Conservation (phyloP, 2,113 vertebrate species). For the Arothron firmamentum region DNA sequence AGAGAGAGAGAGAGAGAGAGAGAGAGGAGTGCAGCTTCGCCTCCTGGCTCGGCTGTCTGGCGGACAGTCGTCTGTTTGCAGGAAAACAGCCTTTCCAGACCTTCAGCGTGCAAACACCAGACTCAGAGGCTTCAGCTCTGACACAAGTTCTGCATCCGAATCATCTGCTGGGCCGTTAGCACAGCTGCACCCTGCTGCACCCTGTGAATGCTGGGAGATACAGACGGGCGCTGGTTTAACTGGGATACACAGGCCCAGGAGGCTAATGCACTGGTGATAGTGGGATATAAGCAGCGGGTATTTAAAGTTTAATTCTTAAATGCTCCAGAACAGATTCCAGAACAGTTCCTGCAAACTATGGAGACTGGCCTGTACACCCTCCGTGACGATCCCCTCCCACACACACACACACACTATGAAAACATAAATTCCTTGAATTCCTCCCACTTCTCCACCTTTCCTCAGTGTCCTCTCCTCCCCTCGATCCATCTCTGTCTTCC, state of each 20-base stretch:
- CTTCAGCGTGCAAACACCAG: slow-evolving; percentile 41
- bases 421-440: slow-evolving; percentile 66
- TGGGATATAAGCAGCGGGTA: too few species aligned
- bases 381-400: slow-evolving; percentile 4
- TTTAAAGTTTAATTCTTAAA: slow-evolving; percentile 4
- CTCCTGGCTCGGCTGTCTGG: slow-evolving; percentile 61
- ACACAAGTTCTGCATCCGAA: too few species aligned
- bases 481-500: slow-evolving; percentile 79
- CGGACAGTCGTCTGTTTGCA: slow-evolving; percentile 39
- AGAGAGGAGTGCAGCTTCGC: slow-evolving; percentile 66
- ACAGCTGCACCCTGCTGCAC: too few species aligned
- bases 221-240: too few species aligned
- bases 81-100: slow-evolving; percentile 30
- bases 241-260: too few species aligned
- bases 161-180: too few species aligned
- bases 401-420: slow-evolving; percentile 41
- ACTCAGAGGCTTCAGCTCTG: too few species aligned
- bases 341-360: too few species aligned
- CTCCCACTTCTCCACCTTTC: slow-evolving; percentile 51
- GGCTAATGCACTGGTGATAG: too few species aligned
- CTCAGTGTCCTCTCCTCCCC: slow-evolving; percentile 57
- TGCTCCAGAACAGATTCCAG: too few species aligned
- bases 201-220: too few species aligned
- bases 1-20: slow-evolving; percentile 58
- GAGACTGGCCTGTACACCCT: too few species aligned